Evolutionary conservation across 2,797 vertebrate genomes (phyloP).

Genomic region (Macropus fuliginosus): DNA sequence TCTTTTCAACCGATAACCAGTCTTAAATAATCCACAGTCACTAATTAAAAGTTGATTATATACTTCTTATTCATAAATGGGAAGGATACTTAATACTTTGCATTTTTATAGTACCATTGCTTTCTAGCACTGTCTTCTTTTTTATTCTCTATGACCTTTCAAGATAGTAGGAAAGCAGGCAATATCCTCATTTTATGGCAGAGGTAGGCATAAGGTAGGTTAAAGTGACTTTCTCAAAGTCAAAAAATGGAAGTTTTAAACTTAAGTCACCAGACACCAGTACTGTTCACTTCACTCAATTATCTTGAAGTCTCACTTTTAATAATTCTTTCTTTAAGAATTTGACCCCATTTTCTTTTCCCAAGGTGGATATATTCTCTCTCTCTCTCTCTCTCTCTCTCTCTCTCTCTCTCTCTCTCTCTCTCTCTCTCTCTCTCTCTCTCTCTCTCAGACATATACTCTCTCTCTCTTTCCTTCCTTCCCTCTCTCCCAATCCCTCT

Average conservation of each 20-base stretch:
- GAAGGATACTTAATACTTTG: background rate
- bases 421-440: no score
- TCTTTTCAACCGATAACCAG: background rate
- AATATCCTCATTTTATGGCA: background rate
- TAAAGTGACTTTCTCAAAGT: background rate
- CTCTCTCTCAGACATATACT: no score
- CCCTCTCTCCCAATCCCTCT: no score
- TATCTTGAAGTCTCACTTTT: background rate
- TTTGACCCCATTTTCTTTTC: background rate
- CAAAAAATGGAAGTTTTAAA: background rate
- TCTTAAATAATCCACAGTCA: background rate
- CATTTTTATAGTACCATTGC: background rate
- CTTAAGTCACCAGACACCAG: background rate
- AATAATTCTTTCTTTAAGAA: background rate
- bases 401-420: no score
- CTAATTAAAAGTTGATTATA: background rate
- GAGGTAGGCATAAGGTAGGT: background rate
- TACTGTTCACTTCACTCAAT: background rate
- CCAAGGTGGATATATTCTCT: background rate
- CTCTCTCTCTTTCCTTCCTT: no score
- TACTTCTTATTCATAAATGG: background rate
- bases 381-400: no score
- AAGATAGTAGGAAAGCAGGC: background rate
- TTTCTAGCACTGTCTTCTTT: background rate
- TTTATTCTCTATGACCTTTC: background rate